These are phyloP conservation scores for Temnothorax longispinosus DNA, from an alignment of 1,140 invertebrate genomes.

Conservation along the genomic window DNA sequence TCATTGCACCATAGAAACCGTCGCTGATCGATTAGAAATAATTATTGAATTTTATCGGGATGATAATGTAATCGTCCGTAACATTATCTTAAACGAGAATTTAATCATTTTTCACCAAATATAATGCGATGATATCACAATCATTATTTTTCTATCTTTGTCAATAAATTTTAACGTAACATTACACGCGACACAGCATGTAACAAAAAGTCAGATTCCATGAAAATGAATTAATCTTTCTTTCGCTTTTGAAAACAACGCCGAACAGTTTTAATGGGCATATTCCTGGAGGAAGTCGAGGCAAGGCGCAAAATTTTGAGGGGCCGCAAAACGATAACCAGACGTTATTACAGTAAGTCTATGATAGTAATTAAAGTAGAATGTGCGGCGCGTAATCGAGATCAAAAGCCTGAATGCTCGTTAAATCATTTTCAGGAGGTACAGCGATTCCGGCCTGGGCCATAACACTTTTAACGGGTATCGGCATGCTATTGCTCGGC, in stretches of 20 bases:
- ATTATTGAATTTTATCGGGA: neutral
- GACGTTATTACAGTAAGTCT: slow-evolving; percentile 91
- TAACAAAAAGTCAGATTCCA: neutral
- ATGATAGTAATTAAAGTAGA: slow-evolving; percentile 2
- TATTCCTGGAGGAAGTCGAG: slow-evolving; percentile 89
- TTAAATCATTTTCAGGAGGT: slow-evolving; percentile 85
- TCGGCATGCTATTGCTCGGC: slow-evolving; percentile 89
- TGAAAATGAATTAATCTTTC: slow-evolving; percentile 1
- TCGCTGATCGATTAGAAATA: slow-evolving; percentile 12
- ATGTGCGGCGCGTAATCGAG: neutral
- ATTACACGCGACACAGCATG: neutral
- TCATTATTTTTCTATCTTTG: neutral
- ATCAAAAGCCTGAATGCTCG: neutral
- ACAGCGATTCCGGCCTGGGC: slow-evolving; percentile 91
- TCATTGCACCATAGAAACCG: neutral
- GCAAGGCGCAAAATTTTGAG: slow-evolving; percentile 90
- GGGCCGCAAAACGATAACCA: slow-evolving; percentile 90
- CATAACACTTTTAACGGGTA: slow-evolving; percentile 88
- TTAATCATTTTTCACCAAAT: slow-evolving; percentile 2
- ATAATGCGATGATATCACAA: neutral
- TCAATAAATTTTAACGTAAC: neutral
- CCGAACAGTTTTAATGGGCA: slow-evolving; percentile 88
- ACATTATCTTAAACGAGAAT: neutral
- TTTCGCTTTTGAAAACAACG: slow-evolving; percentile 42
- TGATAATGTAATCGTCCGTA: too few species aligned